These are phyloP conservation scores for Teinopalpus imperialis DNA, from an alignment of 2,888 invertebrate genomes.

Conservation along the genomic window DNA sequence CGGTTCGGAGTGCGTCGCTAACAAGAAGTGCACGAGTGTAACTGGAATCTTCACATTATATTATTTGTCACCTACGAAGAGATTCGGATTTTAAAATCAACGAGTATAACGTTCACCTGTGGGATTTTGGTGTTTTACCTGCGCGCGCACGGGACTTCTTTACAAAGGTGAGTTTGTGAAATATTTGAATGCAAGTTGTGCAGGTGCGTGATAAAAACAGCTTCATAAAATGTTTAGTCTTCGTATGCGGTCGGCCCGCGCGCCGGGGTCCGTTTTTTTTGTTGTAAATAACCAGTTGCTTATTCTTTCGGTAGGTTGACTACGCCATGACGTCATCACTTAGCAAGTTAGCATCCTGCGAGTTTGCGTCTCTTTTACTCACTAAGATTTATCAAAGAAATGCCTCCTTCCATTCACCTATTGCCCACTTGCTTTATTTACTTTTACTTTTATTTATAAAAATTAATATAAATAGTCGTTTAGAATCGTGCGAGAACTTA, in stretches of 20 bases:
- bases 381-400: slow-evolving; percentile 31
- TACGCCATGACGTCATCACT: slow-evolving; percentile 56
- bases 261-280: slow-evolving; percentile 37
- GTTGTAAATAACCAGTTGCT: slow-evolving; percentile 48
- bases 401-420: slow-evolving; percentile 16
- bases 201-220: slow-evolving; percentile 39
- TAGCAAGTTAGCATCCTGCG: slow-evolving; percentile 47
- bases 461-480: neutral
- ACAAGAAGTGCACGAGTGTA: slow-evolving; percentile 55
- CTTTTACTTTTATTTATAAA: slow-evolving; percentile 8
- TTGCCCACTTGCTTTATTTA: slow-evolving; percentile 2
- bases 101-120: slow-evolving; percentile 75
- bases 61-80: slow-evolving; percentile 37
- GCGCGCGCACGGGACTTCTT: slow-evolving; percentile 75
- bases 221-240: slow-evolving; percentile 38
- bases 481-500: slow-evolving; percentile 10
- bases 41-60: slow-evolving; percentile 33
- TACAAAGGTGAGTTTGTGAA: slow-evolving; percentile 62
- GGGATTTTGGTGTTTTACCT: slow-evolving; percentile 74
- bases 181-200: slow-evolving; percentile 31
- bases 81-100: slow-evolving; percentile 56
- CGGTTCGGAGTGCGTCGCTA: slow-evolving; percentile 55
- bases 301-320: slow-evolving; percentile 47
- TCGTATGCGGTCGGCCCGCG: slow-evolving; percentile 29
- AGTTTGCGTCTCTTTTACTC: slow-evolving; percentile 52